Percentiles rank a stretch among this genome's conserved stretches.
Conservation (phyloP, 2,888 invertebrate genomes). For the Cristatella mucedo region DNA sequence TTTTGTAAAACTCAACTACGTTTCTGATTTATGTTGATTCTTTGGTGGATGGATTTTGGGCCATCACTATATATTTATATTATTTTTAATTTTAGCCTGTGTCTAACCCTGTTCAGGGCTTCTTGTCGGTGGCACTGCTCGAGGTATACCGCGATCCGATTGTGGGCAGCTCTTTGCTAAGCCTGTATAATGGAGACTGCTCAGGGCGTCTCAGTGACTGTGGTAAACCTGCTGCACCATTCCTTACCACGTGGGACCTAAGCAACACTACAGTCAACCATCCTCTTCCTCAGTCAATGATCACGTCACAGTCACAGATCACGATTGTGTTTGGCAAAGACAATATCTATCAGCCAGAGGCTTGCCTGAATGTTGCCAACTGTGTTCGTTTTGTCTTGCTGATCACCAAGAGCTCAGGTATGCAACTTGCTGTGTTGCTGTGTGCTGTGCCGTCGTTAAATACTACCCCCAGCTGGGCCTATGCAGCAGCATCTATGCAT, state of each 20-base stretch:
- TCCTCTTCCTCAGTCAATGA: conserved; percentile 2
- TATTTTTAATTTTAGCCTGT: no score
- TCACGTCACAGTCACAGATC: not conserved
- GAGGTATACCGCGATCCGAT: conserved; percentile 51
- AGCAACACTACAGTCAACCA: no score
- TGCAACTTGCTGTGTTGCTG: no score
- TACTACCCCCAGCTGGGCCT: not conserved
- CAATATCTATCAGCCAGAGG: not conserved
- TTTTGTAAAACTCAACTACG: no score
- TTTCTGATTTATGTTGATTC: no score
- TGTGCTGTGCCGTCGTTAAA: no score
- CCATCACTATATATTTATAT: no score
- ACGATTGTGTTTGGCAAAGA: not conserved
- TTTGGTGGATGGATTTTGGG: no score
- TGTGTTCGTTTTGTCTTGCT: conserved; percentile 8
- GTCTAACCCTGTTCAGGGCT: no score
- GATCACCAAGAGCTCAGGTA: not conserved
- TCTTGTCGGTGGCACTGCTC: conserved; percentile 68
- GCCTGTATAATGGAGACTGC: conserved; percentile 20
- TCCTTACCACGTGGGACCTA: conserved; percentile 1
- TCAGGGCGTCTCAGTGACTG: conserved; percentile 12
- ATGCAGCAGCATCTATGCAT: not conserved
- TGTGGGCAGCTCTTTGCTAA: conserved; percentile 45
- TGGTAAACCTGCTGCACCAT: not conserved
- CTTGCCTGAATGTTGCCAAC: not conserved